Percentiles rank a stretch among this genome's conserved stretches.
Conservation (phyloP, 92 coral and sea anemone species). For the Palythoa heliodiscus region DNA sequence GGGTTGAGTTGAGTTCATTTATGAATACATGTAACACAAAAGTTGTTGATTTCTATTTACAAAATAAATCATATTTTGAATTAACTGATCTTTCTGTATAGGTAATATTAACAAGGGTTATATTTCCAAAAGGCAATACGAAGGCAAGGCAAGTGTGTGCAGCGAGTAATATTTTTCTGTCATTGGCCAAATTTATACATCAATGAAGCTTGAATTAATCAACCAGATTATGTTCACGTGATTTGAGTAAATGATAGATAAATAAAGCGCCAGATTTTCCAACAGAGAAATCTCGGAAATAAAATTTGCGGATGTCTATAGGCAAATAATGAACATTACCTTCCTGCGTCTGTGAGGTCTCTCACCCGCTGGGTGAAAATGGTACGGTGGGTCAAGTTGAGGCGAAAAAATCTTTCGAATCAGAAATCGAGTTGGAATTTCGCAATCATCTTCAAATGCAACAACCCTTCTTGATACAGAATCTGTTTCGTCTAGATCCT, state of each 20-base stretch:
- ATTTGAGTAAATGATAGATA: not conserved
- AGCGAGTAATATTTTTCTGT: not conserved
- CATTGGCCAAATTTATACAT: not conserved
- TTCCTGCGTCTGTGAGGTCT: constrained; percentile 66
- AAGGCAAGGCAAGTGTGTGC: not conserved
- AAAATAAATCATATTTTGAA: not conserved
- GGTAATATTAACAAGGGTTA: not conserved
- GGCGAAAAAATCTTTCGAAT: constrained; percentile 84
- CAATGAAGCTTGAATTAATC: not conserved
- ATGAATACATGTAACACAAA: not conserved
- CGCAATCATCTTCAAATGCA: constrained; percentile 72
- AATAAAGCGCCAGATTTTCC: not conserved
- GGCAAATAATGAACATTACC: constrained; percentile 53
- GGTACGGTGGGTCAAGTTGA: constrained; percentile 81
- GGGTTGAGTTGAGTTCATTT: no score
- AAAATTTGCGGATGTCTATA: not conserved
- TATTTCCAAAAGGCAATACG: not conserved
- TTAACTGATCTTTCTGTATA: not conserved
- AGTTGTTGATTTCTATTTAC: not conserved
- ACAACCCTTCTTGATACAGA: constrained; percentile 67
- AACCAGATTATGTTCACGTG: not conserved
- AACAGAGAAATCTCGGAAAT: not conserved
- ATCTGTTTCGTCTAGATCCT: constrained; percentile 72
- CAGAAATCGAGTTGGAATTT: constrained; percentile 72
- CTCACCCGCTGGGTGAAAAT: constrained; percentile 75